phyloP scores from a whole-genome alignment of 2,888 invertebrate genomes.

The Sarcophaga subvicina region DNA sequence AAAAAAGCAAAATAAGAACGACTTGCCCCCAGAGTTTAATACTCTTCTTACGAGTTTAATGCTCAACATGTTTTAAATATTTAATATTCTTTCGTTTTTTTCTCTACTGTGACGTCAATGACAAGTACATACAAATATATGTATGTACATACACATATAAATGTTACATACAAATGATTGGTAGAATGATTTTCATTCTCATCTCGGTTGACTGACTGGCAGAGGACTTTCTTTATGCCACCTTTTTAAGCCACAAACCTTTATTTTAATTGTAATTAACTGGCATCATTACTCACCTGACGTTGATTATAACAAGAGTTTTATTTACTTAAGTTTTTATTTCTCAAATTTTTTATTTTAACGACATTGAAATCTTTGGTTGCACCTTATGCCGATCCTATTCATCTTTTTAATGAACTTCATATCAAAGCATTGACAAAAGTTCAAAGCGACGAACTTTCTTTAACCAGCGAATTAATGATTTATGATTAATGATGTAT shows the following conservation, averaged over 20 bases:
- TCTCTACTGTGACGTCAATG: slow-evolving; percentile 43
- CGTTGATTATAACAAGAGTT: not conserved
- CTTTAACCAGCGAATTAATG: too few relatives aligned
- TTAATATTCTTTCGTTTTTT: not conserved
- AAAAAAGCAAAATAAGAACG: not conserved
- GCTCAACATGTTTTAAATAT: slow-evolving; percentile 14
- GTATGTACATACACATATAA: not conserved
- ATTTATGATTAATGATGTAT: too few relatives aligned
- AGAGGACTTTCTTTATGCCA: not conserved
- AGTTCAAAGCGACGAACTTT: too few relatives aligned
- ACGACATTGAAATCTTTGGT: not conserved
- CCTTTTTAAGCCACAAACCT: not conserved
- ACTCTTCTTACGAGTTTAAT: slow-evolving; percentile 7
- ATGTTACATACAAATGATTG: not conserved
- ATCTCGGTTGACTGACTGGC: not conserved
- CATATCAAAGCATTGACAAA: too few relatives aligned
- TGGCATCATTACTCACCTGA: not conserved
- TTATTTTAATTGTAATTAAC: slow-evolving; percentile 4
- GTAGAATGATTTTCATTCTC: not conserved
- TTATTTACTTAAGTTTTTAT: not conserved
- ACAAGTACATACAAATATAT: not conserved
- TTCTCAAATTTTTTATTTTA: not conserved
- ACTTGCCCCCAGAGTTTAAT: not conserved
- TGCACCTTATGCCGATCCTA: too few relatives aligned
- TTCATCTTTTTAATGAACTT: too few relatives aligned